Evolutionary conservation across 1,140 invertebrate species (phyloP), one percentile per base, ranked within the genome.

Genomic region (Pomacea maculata): DNA sequence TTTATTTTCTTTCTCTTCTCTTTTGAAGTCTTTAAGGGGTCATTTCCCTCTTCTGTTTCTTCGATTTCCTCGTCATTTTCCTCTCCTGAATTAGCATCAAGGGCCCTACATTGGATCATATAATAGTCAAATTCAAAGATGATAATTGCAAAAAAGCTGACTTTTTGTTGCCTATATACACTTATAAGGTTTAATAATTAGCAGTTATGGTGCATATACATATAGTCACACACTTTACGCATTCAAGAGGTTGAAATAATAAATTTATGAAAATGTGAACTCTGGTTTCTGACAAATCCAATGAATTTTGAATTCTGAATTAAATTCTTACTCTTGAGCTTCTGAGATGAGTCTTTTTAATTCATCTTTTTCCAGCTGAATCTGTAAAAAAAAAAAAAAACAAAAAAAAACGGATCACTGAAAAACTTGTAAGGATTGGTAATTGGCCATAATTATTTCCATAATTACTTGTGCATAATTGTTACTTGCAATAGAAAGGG

Each of bases 281-380:
- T 45, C 34, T 45, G 34, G 3, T 45, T 45, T 45, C 34, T 45
- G 34, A 45, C 34, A 45, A 45, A 45, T 45, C 2, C 6, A 45
- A 45, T 45, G 34, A 45, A 45, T 45, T 45, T 2, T 45, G 34
- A 0, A 45, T 67, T 67, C 8, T 15, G 19, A 25, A 54, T 34
- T 52, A 70, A 75, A 25, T 21, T 86, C 87, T 83, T 88, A 87
- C 85, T 88, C 84, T 87, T 88, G 88, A 17, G 95, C 95, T 84
- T 95, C 91, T 85, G 94, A 94, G 85, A 96, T 95, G 80, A 95
- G 93, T 86, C 93, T 92, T 87, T 94, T 93, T 45, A 96, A 91
- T 88, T 95, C 94, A 75, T 94, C 92, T 86, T 95, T 91, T 54
- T 93, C 94, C 63, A 95, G 86, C 89, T 95, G 92, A 70, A 95